A percentile compares a stretch with the other conserved stretches of the same genome.
These are phyloP conservation scores for Pardosa pseudoannulata DNA, from an alignment of 2,888 invertebrate genomes.

Conservation along the genomic window DNA sequence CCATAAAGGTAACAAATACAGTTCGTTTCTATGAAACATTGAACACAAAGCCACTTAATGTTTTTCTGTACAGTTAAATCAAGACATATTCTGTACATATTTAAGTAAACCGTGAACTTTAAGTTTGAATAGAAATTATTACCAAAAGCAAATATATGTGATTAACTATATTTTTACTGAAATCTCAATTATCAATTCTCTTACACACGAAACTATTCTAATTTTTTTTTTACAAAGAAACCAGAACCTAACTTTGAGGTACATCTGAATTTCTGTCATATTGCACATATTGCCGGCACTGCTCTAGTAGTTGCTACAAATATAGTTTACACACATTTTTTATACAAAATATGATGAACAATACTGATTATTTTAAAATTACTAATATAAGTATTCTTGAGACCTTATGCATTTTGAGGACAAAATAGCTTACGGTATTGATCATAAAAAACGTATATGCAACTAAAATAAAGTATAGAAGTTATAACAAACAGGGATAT, in stretches of 20 bases:
- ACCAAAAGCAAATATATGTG: too few relatives aligned
- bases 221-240: slow-evolving; percentile 41
- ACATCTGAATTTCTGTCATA: slow-evolving; percentile 46
- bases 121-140: too few relatives aligned
- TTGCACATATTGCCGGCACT: slow-evolving; percentile 71
- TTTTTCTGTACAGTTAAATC: slow-evolving; percentile 43
- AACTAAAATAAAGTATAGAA: too few relatives aligned
- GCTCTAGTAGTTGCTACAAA: slow-evolving; percentile 13
- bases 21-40: too few relatives aligned
- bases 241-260: slow-evolving; percentile 33
- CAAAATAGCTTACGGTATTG: neutral
- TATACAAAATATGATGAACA: slow-evolving; percentile 32
- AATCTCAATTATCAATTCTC: too few relatives aligned
- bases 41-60: neutral
- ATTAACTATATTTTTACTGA: too few relatives aligned
- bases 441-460: neutral
- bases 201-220: slow-evolving; percentile 14
- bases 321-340: slow-evolving; percentile 33
- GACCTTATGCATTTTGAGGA: neutral
- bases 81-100: slow-evolving; percentile 24
- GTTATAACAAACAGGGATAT: too few relatives aligned
- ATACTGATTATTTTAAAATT: slow-evolving; percentile 16
- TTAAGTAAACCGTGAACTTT: too few relatives aligned
- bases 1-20: too few relatives aligned
- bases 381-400: neutral